Percentiles rank a stretch among this genome's conserved stretches.
Conservation (phyloP, 2,797 vertebrate genomes). For the Pelobates cultripes region DNA sequence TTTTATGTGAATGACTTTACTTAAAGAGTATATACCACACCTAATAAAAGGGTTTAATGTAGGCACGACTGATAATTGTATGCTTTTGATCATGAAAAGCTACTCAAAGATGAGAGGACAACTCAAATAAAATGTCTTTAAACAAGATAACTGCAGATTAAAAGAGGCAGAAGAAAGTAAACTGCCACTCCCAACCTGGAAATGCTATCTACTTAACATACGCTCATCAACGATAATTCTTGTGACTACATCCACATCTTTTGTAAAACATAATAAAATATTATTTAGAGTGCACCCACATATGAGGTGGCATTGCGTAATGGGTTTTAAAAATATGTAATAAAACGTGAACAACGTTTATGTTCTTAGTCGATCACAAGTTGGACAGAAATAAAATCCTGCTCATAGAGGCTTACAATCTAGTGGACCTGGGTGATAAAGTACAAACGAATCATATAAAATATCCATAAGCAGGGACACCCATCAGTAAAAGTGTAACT, state of each 20-base stretch:
- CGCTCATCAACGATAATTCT: background rate
- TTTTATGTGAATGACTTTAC: conserved; percentile 14
- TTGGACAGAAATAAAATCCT: too few species aligned
- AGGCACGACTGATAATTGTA: conserved; percentile 41
- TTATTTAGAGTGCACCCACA: too few species aligned
- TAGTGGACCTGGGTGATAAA: too few species aligned
- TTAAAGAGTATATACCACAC: conserved; percentile 30
- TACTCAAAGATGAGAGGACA: conserved; percentile 8
- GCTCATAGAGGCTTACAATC: too few species aligned
- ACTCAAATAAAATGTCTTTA: conserved; percentile 39
- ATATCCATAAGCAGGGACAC: too few species aligned
- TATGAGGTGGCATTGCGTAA: too few species aligned
- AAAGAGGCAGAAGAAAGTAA: conserved; percentile 2
- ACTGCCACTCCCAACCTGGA: conserved; percentile 24
- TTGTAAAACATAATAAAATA: too few species aligned
- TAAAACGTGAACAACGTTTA: too few species aligned
- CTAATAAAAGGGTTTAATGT: conserved; percentile 42
- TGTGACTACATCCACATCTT: background rate
- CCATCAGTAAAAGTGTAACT: too few species aligned
- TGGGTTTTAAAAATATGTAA: too few species aligned
- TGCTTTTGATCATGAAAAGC: conserved; percentile 21
- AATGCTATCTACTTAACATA: conserved; percentile 22
- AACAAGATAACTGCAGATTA: conserved; percentile 27
- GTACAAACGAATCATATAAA: too few species aligned
- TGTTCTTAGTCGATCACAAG: too few species aligned